These are phyloP conservation scores for Cheilosia vernalis DNA, from an alignment of 2,888 invertebrate species.

Conservation along the genomic window DNA sequence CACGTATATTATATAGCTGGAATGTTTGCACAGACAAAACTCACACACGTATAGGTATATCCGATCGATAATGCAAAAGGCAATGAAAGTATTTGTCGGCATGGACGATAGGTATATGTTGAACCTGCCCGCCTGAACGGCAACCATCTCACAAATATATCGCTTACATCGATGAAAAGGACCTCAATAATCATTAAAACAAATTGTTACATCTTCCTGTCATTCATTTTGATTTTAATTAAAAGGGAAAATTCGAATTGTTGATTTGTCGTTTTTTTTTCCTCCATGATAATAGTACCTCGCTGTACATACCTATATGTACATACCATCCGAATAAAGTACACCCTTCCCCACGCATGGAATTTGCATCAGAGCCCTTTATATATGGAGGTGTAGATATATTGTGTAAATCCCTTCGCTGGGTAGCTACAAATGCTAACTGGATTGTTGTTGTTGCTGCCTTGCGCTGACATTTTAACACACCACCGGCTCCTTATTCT, in stretches of 20 bases:
- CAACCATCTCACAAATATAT: neutral
- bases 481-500: slow-evolving; percentile 31
- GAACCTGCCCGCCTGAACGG: neutral
- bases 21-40: slow-evolving; percentile 21
- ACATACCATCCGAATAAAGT: neutral
- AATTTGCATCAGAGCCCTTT: slow-evolving; percentile 49
- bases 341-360: neutral
- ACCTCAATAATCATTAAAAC: slow-evolving; percentile 75
- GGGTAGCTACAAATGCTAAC: slow-evolving; percentile 40
- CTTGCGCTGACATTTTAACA: slow-evolving; percentile 22
- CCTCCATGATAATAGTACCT: slow-evolving; percentile 41
- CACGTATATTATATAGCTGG: slow-evolving; percentile 34
- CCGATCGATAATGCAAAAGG: slow-evolving; percentile 71
- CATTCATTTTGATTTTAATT: slow-evolving; percentile 75
- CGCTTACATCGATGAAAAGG: slow-evolving; percentile 49
- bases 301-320: slow-evolving; percentile 24
- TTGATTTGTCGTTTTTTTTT: slow-evolving; percentile 48
- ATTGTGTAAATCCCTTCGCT: slow-evolving; percentile 59
- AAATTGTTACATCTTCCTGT: slow-evolving; percentile 74
- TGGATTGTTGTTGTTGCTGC: slow-evolving; percentile 1
- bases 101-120: slow-evolving; percentile 38
- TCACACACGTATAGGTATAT: neutral
- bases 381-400: slow-evolving; percentile 4
- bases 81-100: slow-evolving; percentile 45
- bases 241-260: slow-evolving; percentile 74